phyloP scores from a whole-genome alignment of 1,140 invertebrate genomes.

The Portunus trituberculatus region DNA sequence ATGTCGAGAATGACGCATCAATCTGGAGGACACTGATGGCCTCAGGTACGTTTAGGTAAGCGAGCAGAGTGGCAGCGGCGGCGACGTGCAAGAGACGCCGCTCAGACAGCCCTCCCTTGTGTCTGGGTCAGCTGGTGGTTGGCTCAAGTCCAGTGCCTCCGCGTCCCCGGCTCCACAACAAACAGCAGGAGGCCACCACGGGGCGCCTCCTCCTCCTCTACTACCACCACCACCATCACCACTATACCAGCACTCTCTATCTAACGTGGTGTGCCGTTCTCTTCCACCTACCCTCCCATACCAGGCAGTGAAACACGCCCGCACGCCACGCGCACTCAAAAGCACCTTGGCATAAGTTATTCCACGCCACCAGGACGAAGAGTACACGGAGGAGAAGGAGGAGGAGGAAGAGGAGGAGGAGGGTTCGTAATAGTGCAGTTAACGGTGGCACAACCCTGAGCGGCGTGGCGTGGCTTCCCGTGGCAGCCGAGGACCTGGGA shows the following conservation, averaged over 20 bases:
- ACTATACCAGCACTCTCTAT: background rate
- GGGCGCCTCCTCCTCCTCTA: background rate
- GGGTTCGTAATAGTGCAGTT: background rate
- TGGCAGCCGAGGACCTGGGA: background rate
- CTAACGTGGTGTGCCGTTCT: background rate
- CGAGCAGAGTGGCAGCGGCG: background rate
- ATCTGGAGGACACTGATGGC: background rate
- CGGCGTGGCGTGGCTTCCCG: background rate
- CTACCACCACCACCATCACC: background rate
- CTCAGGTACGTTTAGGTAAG: background rate
- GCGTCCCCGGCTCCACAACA: background rate
- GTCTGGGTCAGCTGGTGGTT: background rate
- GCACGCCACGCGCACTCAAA: background rate
- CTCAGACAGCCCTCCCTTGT: background rate
- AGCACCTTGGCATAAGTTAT: background rate
- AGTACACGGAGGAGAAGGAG: background rate
- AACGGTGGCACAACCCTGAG: background rate
- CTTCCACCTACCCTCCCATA: background rate
- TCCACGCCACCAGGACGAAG: no score
- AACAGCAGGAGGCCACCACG: slow-evolving; percentile 8
- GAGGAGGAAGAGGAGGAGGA: no score
- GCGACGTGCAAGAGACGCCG: background rate
- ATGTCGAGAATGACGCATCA: background rate
- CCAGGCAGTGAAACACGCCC: background rate
- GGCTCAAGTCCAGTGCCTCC: background rate